These are phyloP conservation scores for Urocyon cinereoargenteus DNA, from an alignment of 2,797 vertebrate species.

Conservation along the genomic window DNA sequence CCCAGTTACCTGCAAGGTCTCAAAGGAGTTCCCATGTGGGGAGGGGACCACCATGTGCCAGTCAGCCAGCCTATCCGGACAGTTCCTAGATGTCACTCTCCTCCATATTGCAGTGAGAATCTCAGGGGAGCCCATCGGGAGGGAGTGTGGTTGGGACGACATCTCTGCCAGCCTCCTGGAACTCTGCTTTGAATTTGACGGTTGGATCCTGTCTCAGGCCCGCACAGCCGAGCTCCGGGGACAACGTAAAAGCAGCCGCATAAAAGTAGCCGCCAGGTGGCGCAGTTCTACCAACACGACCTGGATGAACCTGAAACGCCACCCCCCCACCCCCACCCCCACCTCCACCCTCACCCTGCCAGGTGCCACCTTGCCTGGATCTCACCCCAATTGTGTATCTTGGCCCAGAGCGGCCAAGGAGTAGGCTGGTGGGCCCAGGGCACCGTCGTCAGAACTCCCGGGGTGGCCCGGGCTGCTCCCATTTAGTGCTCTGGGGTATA, in stretches of 20 bases:
- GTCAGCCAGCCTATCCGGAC: neutral
- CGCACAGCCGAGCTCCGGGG: neutral
- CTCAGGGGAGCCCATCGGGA: neutral
- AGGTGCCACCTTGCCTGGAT: too few relatives aligned
- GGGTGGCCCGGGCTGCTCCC: neutral
- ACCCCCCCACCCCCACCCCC: too few relatives aligned
- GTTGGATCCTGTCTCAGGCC: neutral
- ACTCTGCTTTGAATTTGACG: neutral
- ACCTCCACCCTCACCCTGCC: too few relatives aligned
- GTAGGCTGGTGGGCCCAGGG: neutral
- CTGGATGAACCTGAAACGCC: neutral
- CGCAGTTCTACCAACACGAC: neutral
- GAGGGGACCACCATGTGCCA: neutral
- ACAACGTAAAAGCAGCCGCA: neutral
- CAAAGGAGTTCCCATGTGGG: neutral
- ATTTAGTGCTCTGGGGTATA: too few relatives aligned
- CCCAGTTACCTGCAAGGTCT: neutral
- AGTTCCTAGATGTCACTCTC: neutral
- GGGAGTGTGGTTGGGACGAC: fast-evolving
- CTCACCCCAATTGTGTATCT: neutral
- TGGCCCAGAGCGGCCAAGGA: neutral
- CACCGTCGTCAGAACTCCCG: neutral
- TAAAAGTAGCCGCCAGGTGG: neutral
- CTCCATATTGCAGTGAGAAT: neutral
- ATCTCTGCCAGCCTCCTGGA: neutral